Percentiles rank a stretch among this genome's conserved stretches.
phyloP scores from a whole-genome alignment of 2,113 vertebrate species.

The Sapayoa aenigma region DNA sequence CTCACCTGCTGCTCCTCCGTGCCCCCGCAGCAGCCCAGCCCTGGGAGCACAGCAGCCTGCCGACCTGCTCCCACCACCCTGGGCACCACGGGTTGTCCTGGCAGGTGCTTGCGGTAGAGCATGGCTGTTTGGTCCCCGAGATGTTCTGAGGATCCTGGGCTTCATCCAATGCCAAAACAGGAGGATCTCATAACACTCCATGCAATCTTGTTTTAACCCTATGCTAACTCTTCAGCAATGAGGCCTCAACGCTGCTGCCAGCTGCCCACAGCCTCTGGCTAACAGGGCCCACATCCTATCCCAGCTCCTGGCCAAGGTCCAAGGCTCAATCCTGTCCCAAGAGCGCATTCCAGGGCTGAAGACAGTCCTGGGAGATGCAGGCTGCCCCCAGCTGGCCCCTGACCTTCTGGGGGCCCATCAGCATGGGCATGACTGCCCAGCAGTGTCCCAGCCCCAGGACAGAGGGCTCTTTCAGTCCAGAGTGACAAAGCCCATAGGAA shows the following conservation, averaged over 20 bases:
- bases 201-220: not conserved
- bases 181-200: not conserved
- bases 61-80: accelerated
- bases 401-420: not conserved
- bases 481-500: not conserved
- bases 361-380: not conserved
- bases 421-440: not conserved
- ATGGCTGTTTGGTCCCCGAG: not conserved
- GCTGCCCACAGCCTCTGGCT: not conserved
- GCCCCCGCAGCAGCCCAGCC: not conserved
- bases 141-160: not conserved
- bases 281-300: not conserved
- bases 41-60: not conserved
- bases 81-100: not conserved
- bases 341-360: accelerated
- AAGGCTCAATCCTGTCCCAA: not conserved
- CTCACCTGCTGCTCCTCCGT: accelerated
- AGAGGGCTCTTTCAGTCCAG: not conserved
- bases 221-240: accelerated
- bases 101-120: not conserved
- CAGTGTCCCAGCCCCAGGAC: not conserved
- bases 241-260: accelerated
- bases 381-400: not conserved
- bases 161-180: not conserved
- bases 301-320: accelerated